Conservation (phyloP, 2,113 vertebrate species). For the Tachysurus vachellii region DNA sequence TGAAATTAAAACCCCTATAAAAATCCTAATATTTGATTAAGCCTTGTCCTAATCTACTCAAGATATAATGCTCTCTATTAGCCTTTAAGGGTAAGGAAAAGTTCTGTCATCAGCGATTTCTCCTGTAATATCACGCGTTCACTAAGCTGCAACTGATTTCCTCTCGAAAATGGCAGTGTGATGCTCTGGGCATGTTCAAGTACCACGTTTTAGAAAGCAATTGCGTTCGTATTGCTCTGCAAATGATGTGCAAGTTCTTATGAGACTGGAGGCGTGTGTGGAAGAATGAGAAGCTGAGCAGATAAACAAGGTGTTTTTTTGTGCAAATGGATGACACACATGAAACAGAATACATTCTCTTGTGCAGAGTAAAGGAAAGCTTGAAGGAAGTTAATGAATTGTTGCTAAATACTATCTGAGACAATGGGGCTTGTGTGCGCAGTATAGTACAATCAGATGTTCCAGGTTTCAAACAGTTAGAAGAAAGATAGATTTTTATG, state of each 20-base stretch:
- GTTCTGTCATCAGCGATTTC: conserved; percentile 30
- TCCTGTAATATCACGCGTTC: neutral
- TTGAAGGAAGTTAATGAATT: neutral
- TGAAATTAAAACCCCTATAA: neutral
- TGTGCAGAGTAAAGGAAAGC: neutral
- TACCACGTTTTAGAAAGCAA: conserved; percentile 9
- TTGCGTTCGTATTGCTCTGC: conserved; percentile 19
- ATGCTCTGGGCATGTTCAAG: neutral
- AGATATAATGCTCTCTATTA: conserved; percentile 28
- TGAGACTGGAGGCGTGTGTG: neutral
- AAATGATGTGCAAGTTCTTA: neutral
- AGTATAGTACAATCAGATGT: neutral
- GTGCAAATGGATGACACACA: neutral
- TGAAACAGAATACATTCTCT: neutral
- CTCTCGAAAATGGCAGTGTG: neutral
- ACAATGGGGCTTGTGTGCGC: neutral
- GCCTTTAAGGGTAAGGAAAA: conserved; percentile 15
- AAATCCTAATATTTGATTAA: conserved; percentile 34
- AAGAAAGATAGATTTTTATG: neutral
- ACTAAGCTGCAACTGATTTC: conserved; percentile 5
- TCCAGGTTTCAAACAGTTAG: neutral
- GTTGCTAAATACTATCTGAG: neutral
- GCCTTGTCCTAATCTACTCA: conserved; percentile 8
- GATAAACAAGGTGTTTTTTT: neutral
- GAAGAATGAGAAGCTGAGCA: neutral